These are phyloP conservation scores for Nipponacmea schrenckii DNA, from an alignment of 2,888 invertebrate species.

Conservation along the genomic window DNA sequence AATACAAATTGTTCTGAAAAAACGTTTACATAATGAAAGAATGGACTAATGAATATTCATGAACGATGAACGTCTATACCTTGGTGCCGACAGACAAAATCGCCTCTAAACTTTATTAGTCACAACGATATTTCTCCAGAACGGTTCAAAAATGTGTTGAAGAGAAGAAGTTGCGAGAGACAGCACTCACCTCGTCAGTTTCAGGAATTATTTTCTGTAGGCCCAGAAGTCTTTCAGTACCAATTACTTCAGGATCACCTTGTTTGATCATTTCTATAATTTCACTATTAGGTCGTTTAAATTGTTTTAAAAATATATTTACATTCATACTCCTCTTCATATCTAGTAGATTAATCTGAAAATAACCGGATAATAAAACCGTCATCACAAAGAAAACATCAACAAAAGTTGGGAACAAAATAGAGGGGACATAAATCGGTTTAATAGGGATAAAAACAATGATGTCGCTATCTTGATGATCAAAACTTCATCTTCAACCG, in stretches of 20 bases:
- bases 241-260: constrained; percentile 72
- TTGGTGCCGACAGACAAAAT: background rate
- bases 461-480: too few relatives aligned
- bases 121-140: too few relatives aligned
- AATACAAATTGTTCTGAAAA: constrained; percentile 11
- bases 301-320: constrained; percentile 98
- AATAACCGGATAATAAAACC: background rate
- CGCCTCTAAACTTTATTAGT: too few relatives aligned
- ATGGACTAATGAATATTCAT: background rate
- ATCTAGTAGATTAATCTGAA: constrained; percentile 85
- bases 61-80: background rate
- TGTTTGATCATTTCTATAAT: constrained; percentile 87
- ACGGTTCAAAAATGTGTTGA: too few relatives aligned
- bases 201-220: constrained; percentile 92
- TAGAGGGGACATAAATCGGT: too few relatives aligned
- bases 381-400: background rate
- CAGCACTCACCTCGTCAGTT: constrained; percentile 77
- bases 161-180: too few relatives aligned
- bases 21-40: background rate
- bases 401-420: too few relatives aligned
- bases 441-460: too few relatives aligned
- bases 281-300: constrained; percentile 90
- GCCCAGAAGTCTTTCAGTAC: constrained; percentile 90
- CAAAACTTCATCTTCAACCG: too few relatives aligned
- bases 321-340: constrained; percentile 94